phyloP scores from a whole-genome alignment of 2,113 vertebrate species.

The Anser brachyrhynchus region DNA sequence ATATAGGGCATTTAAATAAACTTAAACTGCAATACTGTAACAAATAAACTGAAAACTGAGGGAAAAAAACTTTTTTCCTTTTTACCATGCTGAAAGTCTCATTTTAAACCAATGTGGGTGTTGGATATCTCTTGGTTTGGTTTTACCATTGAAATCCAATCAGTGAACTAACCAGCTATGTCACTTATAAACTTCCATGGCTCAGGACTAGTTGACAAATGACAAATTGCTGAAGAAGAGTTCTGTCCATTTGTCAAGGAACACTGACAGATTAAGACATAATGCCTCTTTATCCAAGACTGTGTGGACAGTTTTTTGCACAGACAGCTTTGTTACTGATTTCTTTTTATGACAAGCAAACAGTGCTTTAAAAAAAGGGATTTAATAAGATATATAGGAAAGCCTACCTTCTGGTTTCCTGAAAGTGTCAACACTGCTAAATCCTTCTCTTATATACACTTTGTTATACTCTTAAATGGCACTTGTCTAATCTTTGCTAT shows the following conservation, averaged over 20 bases:
- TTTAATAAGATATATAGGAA: background rate
- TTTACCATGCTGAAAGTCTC: background rate
- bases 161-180: background rate
- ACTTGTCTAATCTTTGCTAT: conserved; percentile 1
- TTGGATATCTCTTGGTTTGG: background rate
- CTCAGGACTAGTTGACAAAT: background rate
- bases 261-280: background rate
- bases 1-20: background rate
- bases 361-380: background rate
- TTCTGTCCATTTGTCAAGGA: background rate
- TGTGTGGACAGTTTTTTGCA: background rate
- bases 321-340: background rate
- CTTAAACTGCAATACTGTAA: background rate
- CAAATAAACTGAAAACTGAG: background rate
- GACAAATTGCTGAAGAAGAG: background rate
- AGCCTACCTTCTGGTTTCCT: conserved; percentile 19
- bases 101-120: background rate
- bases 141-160: background rate
- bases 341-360: conserved; percentile 17
- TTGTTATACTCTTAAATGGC: conserved; percentile 8
- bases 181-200: background rate
- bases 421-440: background rate
- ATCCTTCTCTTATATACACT: background rate
- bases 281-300: background rate
- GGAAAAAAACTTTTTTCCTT: background rate